phyloP scores from a whole-genome alignment of 2,113 vertebrate genomes.

The Chrysochloris asiatica region DNA sequence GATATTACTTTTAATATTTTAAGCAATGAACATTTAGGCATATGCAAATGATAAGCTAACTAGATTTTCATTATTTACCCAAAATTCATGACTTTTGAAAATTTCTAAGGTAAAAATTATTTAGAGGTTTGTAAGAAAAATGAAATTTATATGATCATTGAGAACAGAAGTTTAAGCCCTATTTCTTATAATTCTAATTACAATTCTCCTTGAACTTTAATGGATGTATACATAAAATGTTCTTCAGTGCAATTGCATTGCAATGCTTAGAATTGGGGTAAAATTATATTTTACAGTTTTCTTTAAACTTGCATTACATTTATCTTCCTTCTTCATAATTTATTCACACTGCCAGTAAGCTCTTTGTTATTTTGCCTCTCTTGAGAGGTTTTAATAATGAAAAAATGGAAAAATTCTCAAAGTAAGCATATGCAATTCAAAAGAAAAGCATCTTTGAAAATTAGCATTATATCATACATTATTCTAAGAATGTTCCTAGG shows the following conservation, averaged over 20 bases:
- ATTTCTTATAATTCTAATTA: not conserved
- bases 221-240: slow-evolving; percentile 33
- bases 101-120: not conserved
- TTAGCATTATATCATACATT: slow-evolving; percentile 20
- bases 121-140: not conserved
- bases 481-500: slow-evolving; percentile 43
- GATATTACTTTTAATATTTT: slow-evolving; percentile 62
- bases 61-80: slow-evolving; percentile 49
- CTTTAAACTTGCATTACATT: slow-evolving; percentile 52
- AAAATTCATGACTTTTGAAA: slow-evolving; percentile 19
- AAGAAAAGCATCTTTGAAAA: slow-evolving; percentile 43
- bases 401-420: slow-evolving; percentile 53
- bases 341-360: slow-evolving; percentile 50
- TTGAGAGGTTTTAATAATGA: slow-evolving; percentile 52
- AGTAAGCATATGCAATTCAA: slow-evolving; percentile 47
- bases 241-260: slow-evolving; percentile 1
- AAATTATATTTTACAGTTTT: slow-evolving; percentile 55
- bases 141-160: not conserved
- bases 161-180: not conserved
- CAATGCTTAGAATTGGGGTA: slow-evolving; percentile 20
- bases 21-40: slow-evolving; percentile 58
- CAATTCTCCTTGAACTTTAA: slow-evolving; percentile 29
- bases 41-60: slow-evolving; percentile 36
- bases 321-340: slow-evolving; percentile 51
- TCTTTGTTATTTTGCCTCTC: slow-evolving; percentile 41